Percentiles rank a stretch among this genome's conserved stretches.
phyloP scores from a whole-genome alignment of 2,888 invertebrate species.

The Andrena praecox region DNA sequence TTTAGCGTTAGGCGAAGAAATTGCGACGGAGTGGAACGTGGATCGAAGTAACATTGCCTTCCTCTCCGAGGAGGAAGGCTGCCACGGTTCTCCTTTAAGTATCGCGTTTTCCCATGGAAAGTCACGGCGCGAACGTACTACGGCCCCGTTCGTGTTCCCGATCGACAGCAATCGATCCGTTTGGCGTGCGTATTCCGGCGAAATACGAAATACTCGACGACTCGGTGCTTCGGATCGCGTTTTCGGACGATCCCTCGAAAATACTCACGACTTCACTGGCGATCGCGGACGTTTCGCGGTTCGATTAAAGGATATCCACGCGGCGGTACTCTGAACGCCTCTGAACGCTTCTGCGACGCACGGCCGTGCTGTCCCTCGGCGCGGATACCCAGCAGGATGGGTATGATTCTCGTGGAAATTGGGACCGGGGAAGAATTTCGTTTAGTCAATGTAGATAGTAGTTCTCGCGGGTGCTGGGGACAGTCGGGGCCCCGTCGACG shows the following conservation, averaged over 20 bases:
- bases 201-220: slow-evolving; percentile 16
- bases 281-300: background rate
- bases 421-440: background rate
- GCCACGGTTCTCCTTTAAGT: background rate
- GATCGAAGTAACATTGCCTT: background rate
- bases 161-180: slow-evolving; percentile 4
- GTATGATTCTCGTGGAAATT: background rate
- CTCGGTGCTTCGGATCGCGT: slow-evolving; percentile 11
- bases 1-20: background rate
- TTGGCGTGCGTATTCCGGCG: slow-evolving; percentile 5
- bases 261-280: slow-evolving; percentile 40
- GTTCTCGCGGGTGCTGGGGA: background rate
- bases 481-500: background rate
- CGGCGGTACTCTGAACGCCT: background rate
- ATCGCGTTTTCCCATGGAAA: slow-evolving; percentile 12
- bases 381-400: background rate
- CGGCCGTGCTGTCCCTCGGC: too few species aligned
- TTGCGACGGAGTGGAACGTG: background rate
- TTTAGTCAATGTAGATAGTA: background rate
- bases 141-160: background rate
- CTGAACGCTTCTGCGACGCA: background rate
- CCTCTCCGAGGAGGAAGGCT: background rate
- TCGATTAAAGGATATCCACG: slow-evolving; percentile 2
- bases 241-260: slow-evolving; percentile 11
- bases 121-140: background rate